These are phyloP conservation scores for Ferrisia virgata DNA, from an alignment of 2,888 invertebrate species.

Conservation along the genomic window DNA sequence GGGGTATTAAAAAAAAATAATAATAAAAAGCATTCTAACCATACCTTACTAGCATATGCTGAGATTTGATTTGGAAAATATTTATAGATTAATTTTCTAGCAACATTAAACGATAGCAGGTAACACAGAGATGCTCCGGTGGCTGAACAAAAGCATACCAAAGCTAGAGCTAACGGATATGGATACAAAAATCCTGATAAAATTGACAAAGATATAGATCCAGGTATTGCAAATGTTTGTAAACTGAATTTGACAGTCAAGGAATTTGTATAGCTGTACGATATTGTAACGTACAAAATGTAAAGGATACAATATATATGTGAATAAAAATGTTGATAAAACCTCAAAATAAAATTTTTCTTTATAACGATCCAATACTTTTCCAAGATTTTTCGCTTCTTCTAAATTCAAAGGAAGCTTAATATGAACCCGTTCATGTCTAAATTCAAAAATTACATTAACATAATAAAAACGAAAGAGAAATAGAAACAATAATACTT, in stretches of 20 bases:
- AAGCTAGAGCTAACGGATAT: constrained; percentile 79
- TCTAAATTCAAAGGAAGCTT: constrained; percentile 91
- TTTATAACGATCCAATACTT: constrained; percentile 86
- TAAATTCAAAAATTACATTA: no score
- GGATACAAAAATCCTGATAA: constrained; percentile 95
- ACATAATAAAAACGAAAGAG: not conserved
- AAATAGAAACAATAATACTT: not conserved
- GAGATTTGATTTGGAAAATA: constrained; percentile 85
- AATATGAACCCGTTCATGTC: constrained; percentile 78
- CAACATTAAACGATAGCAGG: constrained; percentile 84
- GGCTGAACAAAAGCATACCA: constrained; percentile 93
- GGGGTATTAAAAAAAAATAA: no score
- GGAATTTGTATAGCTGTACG: not conserved
- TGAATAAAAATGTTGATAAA: constrained; percentile 79
- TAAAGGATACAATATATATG: constrained; percentile 98
- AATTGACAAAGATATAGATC: constrained; percentile 95
- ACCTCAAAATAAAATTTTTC: constrained; percentile 90
- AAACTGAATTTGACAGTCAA: constrained; percentile 61
- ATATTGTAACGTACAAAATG: constrained; percentile 12
- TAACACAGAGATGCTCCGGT: constrained; percentile 95
- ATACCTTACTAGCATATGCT: constrained; percentile 80
- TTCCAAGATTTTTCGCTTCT: constrained; percentile 91
- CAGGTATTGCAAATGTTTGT: constrained; percentile 99
- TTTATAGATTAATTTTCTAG: constrained; percentile 75
- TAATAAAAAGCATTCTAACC: constrained; percentile 20